Evolutionary conservation across 2,888 invertebrate genomes (phyloP).

Genomic region (Eupithecia tripunctaria): DNA sequence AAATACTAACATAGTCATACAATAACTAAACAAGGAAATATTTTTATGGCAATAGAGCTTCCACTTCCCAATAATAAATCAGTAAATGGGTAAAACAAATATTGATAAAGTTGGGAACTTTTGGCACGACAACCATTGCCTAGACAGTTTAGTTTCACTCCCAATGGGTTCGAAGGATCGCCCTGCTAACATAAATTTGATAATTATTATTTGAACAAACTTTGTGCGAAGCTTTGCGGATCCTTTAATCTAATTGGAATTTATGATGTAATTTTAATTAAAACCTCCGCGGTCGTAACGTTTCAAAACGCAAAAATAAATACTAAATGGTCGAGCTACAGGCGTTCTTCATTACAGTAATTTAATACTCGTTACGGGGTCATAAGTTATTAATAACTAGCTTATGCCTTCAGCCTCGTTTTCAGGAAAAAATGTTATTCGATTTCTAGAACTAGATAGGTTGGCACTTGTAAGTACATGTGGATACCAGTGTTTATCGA

Average conservation of each 20-base stretch:
- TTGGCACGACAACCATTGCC: slow-evolving; percentile 16
- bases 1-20: too few species aligned
- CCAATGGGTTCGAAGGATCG: slow-evolving; percentile 36
- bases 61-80: slow-evolving; percentile 11
- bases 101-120: slow-evolving; percentile 40
- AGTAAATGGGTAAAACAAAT: slow-evolving; percentile 31
- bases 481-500: neutral
- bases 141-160: slow-evolving; percentile 38
- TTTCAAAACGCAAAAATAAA: slow-evolving; percentile 41
- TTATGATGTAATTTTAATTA: slow-evolving; percentile 53
- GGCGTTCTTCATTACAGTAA: slow-evolving; percentile 21
- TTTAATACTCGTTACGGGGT: slow-evolving; percentile 2
- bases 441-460: neutral
- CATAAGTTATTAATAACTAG: neutral
- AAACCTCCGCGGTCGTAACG: slow-evolving; percentile 41
- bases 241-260: slow-evolving; percentile 52
- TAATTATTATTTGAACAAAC: slow-evolving; percentile 58
- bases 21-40: neutral
- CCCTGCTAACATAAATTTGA: slow-evolving; percentile 50
- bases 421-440: neutral
- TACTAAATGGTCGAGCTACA: slow-evolving; percentile 37
- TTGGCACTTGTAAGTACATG: neutral
- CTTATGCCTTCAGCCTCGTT: neutral
- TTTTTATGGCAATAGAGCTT: neutral
- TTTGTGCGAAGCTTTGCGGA: slow-evolving; percentile 48